Percentiles rank a stretch among this genome's conserved stretches.
Evolutionary conservation across 2,888 invertebrate species (phyloP).

Genomic region (Stenurella melanura): DNA sequence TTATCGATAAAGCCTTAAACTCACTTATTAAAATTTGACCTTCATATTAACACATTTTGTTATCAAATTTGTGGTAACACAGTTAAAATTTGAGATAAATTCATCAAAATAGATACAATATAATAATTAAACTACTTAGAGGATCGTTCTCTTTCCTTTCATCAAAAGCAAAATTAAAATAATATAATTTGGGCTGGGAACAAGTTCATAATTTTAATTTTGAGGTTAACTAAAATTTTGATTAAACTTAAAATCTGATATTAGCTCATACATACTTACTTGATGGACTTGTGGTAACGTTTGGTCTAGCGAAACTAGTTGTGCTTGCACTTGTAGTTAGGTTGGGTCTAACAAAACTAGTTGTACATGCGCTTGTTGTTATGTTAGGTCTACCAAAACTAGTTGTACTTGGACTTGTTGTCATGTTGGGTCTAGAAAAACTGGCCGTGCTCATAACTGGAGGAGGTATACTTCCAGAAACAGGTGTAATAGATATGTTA

Average conservation of each 20-base stretch:
- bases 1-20: no score
- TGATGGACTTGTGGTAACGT: conserved; percentile 38
- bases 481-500: conserved; percentile 74
- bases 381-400: conserved; percentile 38
- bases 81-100: no score
- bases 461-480: conserved; percentile 56
- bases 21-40: no score
- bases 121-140: no score
- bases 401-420: conserved; percentile 53
- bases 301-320: conserved; percentile 42
- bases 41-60: no score
- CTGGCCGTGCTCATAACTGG: conserved; percentile 52
- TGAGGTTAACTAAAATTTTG: no score
- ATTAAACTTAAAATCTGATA: background rate
- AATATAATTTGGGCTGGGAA: no score
- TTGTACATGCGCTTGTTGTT: conserved; percentile 49
- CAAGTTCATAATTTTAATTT: no score
- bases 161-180: no score
- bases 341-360: conserved; percentile 50
- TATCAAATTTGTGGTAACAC: no score
- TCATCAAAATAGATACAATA: no score
- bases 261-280: conserved; percentile 39
- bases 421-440: conserved; percentile 48
- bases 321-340: conserved; percentile 52
- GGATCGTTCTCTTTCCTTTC: no score